These are phyloP conservation scores for Oikopleura vanhoeffeni DNA, from an alignment of 23 tunicate genomes.

Conservation along the genomic window DNA sequence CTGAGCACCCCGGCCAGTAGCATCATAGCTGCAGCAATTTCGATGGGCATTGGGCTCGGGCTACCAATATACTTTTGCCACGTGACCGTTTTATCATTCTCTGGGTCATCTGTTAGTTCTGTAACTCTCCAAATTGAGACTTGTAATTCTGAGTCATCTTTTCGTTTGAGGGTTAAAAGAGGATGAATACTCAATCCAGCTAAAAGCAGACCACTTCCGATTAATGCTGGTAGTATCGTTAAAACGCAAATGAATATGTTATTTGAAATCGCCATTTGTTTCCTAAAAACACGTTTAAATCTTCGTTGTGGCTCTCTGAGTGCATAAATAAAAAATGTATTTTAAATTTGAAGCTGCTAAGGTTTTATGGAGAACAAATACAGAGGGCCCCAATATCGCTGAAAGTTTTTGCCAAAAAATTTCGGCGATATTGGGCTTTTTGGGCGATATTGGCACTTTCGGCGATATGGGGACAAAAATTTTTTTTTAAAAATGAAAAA, in stretches of 20 bases:
- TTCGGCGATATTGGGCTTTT: too few relatives aligned
- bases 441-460: too few relatives aligned
- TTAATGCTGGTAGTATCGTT: background rate
- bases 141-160: too few relatives aligned
- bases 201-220: background rate
- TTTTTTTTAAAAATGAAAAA: too few relatives aligned
- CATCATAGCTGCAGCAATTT: background rate
- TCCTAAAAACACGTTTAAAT: too few relatives aligned
- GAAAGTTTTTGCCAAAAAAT: too few relatives aligned
- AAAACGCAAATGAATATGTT: background rate
- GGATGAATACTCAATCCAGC: background rate
- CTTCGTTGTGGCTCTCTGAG: too few relatives aligned
- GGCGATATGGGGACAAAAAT: too few relatives aligned
- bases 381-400: too few relatives aligned
- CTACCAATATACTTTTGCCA: background rate
- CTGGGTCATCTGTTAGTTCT: background rate
- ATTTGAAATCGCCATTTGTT: background rate
- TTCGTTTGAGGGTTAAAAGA: background rate
- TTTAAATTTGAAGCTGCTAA: too few relatives aligned
- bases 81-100: background rate
- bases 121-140: constrained; percentile 4
- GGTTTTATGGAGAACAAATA: too few relatives aligned
- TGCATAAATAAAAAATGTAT: too few relatives aligned
- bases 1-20: background rate
- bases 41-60: constrained; percentile 6